Evolutionary conservation across 2,113 vertebrate species (phyloP), one percentile per base, ranked within the genome.

Genomic region (Nibea albiflora): DNA sequence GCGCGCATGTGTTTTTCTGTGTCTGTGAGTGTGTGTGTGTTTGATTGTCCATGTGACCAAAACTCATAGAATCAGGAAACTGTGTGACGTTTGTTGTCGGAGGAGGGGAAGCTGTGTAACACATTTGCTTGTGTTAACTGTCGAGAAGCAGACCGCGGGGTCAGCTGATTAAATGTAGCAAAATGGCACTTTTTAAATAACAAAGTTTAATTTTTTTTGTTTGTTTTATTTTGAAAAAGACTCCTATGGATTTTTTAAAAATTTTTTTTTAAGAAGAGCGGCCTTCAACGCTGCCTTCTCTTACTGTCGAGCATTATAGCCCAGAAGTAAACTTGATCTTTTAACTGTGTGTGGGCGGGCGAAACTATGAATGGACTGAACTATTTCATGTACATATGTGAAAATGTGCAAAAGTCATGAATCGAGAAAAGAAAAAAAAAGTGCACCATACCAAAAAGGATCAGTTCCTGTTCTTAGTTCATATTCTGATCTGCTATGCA

Each of bases 401-500:
- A 89, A 90, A 93, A 88, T 66, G 91, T 88, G 82, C 81, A 94
- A 95, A 46, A 94, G 93, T 94, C 94, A 88, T 84, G 93, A 96
- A 92, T 95, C 89, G 35, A 39, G 35, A 9, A 39, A 35, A 35
- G 3, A 35, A 35, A 39, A 39, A 39, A 46, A 73, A 89, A 85
- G 85, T 90, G 92, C 96, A 94, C 95, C 96, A 95, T 96, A 98
- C 95, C 96, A 97, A 97, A 97, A 96, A 96, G 80, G 93, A 95
- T 85, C 89, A 87, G 94, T 90, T 95, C 91, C 83, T 89, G 89
- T 92, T 96, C 95, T 96, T 95, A 91, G 94, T 96, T 96, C 35
- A 89, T 83, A 94, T 95, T 95, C 96, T 95, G 91, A 97, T 93
- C 94, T 95, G 97, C 97, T 99, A 99, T 99, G 97, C 97, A 98